phyloP scores from a whole-genome alignment of 92 coral and sea anemone genomes.

The Porites evermanni region DNA sequence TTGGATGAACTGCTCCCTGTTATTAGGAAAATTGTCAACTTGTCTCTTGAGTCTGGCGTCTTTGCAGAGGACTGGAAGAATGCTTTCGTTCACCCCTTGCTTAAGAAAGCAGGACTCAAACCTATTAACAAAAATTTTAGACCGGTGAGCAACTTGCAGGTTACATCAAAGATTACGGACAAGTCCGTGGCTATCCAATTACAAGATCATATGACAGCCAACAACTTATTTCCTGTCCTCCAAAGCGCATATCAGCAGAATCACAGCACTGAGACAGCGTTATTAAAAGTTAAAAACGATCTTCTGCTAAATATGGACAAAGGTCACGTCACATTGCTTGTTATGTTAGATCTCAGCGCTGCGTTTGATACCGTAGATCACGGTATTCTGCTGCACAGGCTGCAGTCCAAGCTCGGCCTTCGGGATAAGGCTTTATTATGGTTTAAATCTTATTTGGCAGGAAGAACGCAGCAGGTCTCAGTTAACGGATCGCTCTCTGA shows the following conservation, averaged over 20 bases:
- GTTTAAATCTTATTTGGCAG: neutral
- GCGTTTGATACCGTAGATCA: neutral
- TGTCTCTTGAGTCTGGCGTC: neutral
- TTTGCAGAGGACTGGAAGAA: slow-evolving; percentile 1
- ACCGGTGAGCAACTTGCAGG: neutral
- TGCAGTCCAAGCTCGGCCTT: too few relatives aligned
- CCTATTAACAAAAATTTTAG: neutral
- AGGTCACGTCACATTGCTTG: neutral
- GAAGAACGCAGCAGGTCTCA: neutral
- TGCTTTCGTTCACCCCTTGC: neutral
- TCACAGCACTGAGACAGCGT: slow-evolving; percentile 3
- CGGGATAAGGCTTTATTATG: neutral
- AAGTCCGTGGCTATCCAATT: too few relatives aligned
- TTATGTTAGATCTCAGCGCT: neutral
- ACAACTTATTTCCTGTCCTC: too few relatives aligned
- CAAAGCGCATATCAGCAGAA: neutral
- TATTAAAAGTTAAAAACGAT: neutral
- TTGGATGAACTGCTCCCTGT: too few relatives aligned
- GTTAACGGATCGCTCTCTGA: neutral
- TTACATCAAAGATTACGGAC: neutral
- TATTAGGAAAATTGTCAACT: too few relatives aligned
- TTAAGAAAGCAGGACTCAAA: too few relatives aligned
- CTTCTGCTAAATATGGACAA: neutral
- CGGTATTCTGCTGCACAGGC: too few relatives aligned
- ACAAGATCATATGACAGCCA: too few relatives aligned